These are phyloP conservation scores for Uropetala carovei DNA, from an alignment of 2,888 invertebrate genomes.

Conservation along the genomic window DNA sequence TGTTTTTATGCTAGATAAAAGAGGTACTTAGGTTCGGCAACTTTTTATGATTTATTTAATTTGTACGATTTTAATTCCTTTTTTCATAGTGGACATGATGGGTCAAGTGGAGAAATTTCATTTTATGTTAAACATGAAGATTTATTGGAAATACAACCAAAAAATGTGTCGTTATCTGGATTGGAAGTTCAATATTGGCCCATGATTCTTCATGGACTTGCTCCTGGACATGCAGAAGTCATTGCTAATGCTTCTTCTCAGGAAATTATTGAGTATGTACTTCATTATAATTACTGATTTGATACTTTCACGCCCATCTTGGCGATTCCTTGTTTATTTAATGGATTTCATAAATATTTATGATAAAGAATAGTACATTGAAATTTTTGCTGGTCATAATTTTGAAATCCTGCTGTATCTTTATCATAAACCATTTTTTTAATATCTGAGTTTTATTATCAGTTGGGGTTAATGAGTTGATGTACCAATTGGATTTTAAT, in stretches of 20 bases:
- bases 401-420: too few relatives aligned
- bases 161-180: background rate
- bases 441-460: too few relatives aligned
- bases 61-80: background rate
- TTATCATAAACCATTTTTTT: too few relatives aligned
- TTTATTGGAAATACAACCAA: background rate
- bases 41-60: background rate
- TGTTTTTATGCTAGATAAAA: background rate
- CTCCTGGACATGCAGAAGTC: constrained; percentile 33
- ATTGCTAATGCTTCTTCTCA: background rate
- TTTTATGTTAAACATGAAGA: constrained; percentile 34
- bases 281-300: background rate
- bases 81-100: constrained; percentile 23
- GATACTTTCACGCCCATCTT: background rate
- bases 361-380: too few relatives aligned
- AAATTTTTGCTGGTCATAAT: too few relatives aligned
- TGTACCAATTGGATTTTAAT: too few relatives aligned
- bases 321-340: too few relatives aligned
- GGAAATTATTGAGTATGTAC: constrained; percentile 14
- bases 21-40: too few relatives aligned
- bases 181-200: constrained; percentile 12
- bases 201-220: background rate
- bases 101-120: constrained; percentile 2
- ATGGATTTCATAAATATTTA: too few relatives aligned
- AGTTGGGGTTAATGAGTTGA: too few relatives aligned